Evolutionary conservation across 92 coral and sea anemone species (phyloP).

Genomic region (Plumapathes pennacea): DNA sequence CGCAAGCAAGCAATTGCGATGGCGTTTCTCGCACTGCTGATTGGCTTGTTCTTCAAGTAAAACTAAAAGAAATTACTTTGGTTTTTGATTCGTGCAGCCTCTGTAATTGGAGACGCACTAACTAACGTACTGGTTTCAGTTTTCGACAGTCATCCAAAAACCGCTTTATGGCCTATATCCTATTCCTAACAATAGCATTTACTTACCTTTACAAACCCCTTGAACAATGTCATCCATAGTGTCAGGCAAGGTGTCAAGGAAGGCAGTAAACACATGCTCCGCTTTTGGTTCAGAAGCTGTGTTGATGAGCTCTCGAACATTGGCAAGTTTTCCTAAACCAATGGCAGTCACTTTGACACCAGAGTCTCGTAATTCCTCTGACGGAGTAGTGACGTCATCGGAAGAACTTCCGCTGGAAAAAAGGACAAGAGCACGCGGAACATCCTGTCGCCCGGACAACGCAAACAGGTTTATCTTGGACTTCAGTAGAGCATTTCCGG

Average conservation of each 20-base stretch:
- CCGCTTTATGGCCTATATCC: too few species aligned
- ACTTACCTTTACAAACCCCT: slow-evolving; percentile 74
- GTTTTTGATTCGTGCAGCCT: too few species aligned
- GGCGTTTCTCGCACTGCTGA: too few species aligned
- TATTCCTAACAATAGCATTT: too few species aligned
- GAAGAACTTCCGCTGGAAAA: slow-evolving; percentile 81
- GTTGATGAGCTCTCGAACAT: slow-evolving; percentile 73
- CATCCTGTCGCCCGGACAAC: slow-evolving; percentile 63
- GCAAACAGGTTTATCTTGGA: slow-evolving; percentile 63
- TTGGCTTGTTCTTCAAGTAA: too few species aligned
- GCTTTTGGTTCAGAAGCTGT: slow-evolving; percentile 85
- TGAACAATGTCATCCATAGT: slow-evolving; percentile 73
- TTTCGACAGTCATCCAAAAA: too few species aligned
- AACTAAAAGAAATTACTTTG: too few species aligned
- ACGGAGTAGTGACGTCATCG: slow-evolving; percentile 78
- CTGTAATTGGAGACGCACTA: too few species aligned
- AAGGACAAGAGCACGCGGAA: slow-evolving; percentile 63
- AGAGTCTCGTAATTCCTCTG: slow-evolving; percentile 69
- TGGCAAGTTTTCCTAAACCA: slow-evolving; percentile 80
- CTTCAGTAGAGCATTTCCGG: slow-evolving; percentile 76
- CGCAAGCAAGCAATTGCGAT: too few species aligned
- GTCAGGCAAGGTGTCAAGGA: slow-evolving; percentile 78
- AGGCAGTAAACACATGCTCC: slow-evolving; percentile 83
- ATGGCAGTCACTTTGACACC: slow-evolving; percentile 79
- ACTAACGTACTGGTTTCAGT: too few species aligned